Base-by-base conservation (phyloP, 2,888 invertebrate species). In the Pharmacophagus antenor region DNA sequence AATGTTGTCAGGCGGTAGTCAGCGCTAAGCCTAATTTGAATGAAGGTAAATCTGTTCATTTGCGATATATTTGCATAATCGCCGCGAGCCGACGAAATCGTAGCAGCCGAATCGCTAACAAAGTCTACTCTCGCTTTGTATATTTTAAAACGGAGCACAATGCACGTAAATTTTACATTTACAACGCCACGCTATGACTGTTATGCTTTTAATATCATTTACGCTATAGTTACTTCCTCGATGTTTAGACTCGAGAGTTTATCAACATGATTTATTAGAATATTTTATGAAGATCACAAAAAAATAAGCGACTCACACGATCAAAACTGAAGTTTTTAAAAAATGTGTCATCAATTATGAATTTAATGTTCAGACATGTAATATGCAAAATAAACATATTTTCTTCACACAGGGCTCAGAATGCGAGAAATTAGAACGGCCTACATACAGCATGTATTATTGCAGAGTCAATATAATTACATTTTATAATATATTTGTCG, bases 71-170 rank as follows among this genome's bases (percentile, higher is more conserved):
- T 84, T 79, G 67, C 85, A 86, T 86, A 85, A 85, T 79, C 85
- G 81, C 83, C 74, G 69, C 67, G 71, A 73, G 82, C 79, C 81
- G 79, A 83, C 84, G 80, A 84, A 81, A 81, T 82, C 82, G 81
- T 75, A 82, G 64, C 62, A 72, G 72, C 69, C 63, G 69, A 71
- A 74, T 70, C 67, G 65, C 66, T 69, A 63, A 71, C 63, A 65
- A 58, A 56, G 65, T 62, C 55, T 53, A 62, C 49, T 42, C 17
- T 46, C 17, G 42, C 37, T 23, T 54, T 53, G n/a, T 37, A 37
- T 37, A 37, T 37, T 37, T 37, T 37, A 15, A 3, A 37, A 6
- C 37, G 37, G 4, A 15, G 37, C 22, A 55, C 1, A 27, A 6
- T 31, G 8, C 18, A 17, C 20, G 44, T 18, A 27, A 42, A 41